These are phyloP conservation scores for Callospermophilus lateralis DNA, from an alignment of 2,113 vertebrate species.

Conservation along the genomic window DNA sequence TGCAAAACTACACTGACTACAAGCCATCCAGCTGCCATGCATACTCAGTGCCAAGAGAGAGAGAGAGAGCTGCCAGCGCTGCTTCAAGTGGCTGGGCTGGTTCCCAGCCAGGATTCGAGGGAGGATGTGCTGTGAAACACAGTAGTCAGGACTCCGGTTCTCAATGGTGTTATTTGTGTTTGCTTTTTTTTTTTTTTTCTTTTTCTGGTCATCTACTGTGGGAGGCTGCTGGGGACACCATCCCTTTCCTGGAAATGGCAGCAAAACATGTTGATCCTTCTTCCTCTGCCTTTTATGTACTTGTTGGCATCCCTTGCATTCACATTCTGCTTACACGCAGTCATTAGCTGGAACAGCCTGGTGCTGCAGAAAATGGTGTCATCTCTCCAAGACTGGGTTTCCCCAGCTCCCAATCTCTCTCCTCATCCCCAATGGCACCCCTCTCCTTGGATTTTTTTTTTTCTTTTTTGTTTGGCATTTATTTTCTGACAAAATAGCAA, in stretches of 20 bases:
- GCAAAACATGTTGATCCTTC: slow-evolving; percentile 59
- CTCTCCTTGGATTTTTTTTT: slow-evolving; percentile 6
- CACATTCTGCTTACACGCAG: slow-evolving; percentile 62
- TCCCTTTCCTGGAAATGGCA: slow-evolving; percentile 78
- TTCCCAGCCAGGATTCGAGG: slow-evolving; percentile 58
- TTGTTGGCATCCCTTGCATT: slow-evolving; percentile 64
- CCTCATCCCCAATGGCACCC: not conserved
- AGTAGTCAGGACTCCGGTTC: slow-evolving; percentile 67
- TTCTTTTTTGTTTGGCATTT: slow-evolving; percentile 41
- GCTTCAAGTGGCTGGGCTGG: slow-evolving; percentile 77
- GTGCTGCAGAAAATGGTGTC: slow-evolving; percentile 56
- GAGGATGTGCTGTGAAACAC: slow-evolving; percentile 68
- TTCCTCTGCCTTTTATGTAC: slow-evolving; percentile 70
- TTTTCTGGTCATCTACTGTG: slow-evolving; percentile 67
- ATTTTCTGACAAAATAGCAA: slow-evolving; percentile 58
- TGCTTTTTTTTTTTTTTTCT: slow-evolving; percentile 28
- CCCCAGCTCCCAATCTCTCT: slow-evolving; percentile 35
- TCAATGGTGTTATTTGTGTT: slow-evolving; percentile 62
- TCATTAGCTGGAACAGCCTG: slow-evolving; percentile 47
- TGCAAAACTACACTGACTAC: slow-evolving; percentile 86
- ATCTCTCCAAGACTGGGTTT: slow-evolving; percentile 68
- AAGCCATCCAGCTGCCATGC: slow-evolving; percentile 85
- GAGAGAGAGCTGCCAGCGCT: slow-evolving; percentile 75
- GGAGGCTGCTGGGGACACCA: slow-evolving; percentile 73
- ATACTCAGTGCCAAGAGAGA: slow-evolving; percentile 78